These are phyloP conservation scores for Molossus alvarezi DNA, from an alignment of 2,797 vertebrate species.

Conservation along the genomic window DNA sequence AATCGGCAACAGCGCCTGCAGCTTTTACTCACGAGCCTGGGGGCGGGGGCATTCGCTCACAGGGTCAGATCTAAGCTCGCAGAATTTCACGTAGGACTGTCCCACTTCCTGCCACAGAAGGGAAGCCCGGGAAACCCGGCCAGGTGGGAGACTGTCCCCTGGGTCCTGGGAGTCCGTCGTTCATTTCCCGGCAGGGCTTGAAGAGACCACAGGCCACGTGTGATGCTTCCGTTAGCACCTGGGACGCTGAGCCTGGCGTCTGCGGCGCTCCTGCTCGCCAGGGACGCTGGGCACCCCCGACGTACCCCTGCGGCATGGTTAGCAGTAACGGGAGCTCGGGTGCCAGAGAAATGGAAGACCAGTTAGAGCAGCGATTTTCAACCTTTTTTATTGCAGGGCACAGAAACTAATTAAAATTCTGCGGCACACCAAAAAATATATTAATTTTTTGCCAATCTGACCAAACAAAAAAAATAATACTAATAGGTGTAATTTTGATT, in stretches of 20 bases:
- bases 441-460: background rate
- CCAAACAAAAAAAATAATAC: background rate
- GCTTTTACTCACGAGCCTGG: background rate
- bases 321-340: background rate
- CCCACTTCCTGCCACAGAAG: background rate
- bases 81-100: background rate
- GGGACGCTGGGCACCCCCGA: no score
- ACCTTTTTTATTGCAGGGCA: background rate
- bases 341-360: background rate
- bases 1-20: background rate
- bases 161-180: slow-evolving; percentile 46
- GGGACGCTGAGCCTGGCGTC: slow-evolving; percentile 78
- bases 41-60: background rate
- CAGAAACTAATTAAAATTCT: background rate
- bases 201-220: slow-evolving; percentile 79
- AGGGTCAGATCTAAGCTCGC: background rate
- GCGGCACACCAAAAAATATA: background rate
- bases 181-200: slow-evolving; percentile 75
- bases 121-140: background rate
- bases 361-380: background rate
- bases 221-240: slow-evolving; percentile 86
- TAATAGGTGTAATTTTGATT: background rate
- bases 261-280: no score
- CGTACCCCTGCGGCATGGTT: no score
- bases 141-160: slow-evolving; percentile 54